Percentiles rank a stretch among this genome's conserved stretches.
phyloP scores from a whole-genome alignment of 2,113 vertebrate species.

The Miniopterus natalensis region DNA sequence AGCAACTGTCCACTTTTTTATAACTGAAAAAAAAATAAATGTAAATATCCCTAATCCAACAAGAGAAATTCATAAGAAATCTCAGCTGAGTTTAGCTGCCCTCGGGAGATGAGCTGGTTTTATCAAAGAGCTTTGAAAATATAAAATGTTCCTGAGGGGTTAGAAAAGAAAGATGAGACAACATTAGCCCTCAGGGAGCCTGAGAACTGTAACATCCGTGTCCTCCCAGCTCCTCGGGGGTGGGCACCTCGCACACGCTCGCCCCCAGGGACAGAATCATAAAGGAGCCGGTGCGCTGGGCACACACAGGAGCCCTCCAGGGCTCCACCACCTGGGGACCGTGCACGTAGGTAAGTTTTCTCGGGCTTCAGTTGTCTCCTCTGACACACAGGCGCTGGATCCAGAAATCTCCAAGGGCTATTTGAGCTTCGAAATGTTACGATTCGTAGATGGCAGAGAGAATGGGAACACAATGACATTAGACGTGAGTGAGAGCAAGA shows the following conservation, averaged over 20 bases:
- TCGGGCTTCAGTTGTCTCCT: neutral
- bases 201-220: neutral
- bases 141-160: slow-evolving; percentile 48
- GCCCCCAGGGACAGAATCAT: neutral
- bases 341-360: neutral
- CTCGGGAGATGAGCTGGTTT: slow-evolving; percentile 69
- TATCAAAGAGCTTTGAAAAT: slow-evolving; percentile 75
- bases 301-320: neutral
- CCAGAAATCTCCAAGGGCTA: neutral
- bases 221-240: neutral
- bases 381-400: neutral
- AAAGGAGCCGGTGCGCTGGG: neutral
- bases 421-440: slow-evolving; percentile 12
- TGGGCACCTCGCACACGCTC: neutral
- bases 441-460: neutral
- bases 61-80: slow-evolving; percentile 78
- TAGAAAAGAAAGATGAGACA: slow-evolving; percentile 58
- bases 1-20: slow-evolving; percentile 69
- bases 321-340: neutral
- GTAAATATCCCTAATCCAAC: slow-evolving; percentile 55
- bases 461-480: neutral
- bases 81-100: slow-evolving; percentile 50
- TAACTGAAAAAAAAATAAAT: neutral
- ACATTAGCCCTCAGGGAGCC: neutral
- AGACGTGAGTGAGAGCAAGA: neutral